Percentiles rank a stretch among this genome's conserved stretches.
phyloP scores from a whole-genome alignment of 2,888 invertebrate genomes.

The Cheilosia urbana region DNA sequence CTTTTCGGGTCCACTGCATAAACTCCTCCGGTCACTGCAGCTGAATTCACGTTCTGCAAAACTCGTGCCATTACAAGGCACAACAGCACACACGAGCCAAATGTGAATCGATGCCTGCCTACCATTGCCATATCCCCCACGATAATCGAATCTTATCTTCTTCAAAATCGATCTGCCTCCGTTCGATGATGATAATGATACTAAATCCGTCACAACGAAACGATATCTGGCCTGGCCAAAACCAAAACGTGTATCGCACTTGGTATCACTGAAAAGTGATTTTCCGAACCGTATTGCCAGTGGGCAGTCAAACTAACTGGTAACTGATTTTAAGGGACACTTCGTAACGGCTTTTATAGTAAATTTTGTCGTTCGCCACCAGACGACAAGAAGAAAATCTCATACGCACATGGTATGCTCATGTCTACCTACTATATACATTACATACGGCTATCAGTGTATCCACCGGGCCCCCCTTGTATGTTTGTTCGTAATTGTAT shows the following conservation, averaged over 20 bases:
- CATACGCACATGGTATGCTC: conserved; percentile 44
- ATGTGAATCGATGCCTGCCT: conserved; percentile 35
- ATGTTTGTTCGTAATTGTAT: conserved; percentile 19
- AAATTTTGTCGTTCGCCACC: conserved; percentile 55
- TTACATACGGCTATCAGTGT: conserved; percentile 52
- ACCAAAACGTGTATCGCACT: conserved; percentile 3
- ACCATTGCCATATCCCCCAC: conserved; percentile 48
- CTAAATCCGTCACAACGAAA: not conserved
- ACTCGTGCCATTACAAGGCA: conserved; percentile 32
- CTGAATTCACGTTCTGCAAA: conserved; percentile 25
- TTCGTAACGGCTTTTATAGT: conserved; percentile 71
- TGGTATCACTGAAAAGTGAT: not conserved
- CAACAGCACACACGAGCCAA: conserved; percentile 56
- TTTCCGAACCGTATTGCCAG: conserved; percentile 44
- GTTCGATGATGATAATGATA: conserved; percentile 2
- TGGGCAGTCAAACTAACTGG: conserved; percentile 54
- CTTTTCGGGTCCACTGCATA: conserved; percentile 52
- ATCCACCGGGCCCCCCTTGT: conserved; percentile 30
- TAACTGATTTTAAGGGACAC: conserved; percentile 67
- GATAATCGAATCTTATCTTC: conserved; percentile 19
- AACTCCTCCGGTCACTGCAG: conserved; percentile 31
- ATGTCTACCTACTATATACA: conserved; percentile 10
- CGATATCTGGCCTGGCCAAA: not conserved
- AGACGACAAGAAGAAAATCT: conserved; percentile 39
- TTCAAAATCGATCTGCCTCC: conserved; percentile 16